Evolutionary conservation across 2,113 vertebrate species (phyloP).

Genomic region (Rostratula benghalensis): DNA sequence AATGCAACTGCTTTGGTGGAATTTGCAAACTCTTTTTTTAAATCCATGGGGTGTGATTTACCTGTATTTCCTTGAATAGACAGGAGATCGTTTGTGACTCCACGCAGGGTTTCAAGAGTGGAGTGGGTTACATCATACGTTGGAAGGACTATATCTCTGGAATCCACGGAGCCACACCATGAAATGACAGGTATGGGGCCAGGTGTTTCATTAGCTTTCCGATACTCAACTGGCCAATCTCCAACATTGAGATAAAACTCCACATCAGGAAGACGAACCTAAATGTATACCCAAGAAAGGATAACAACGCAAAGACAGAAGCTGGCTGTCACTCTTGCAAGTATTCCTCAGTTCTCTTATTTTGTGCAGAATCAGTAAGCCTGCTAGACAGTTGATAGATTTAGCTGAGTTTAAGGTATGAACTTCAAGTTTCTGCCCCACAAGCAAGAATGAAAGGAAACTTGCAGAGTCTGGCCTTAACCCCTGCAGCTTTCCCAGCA

Average conservation of each 20-base stretch:
- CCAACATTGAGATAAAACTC: constrained; percentile 94
- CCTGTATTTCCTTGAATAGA: constrained; percentile 94
- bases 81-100: constrained; percentile 91
- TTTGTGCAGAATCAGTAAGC: background rate
- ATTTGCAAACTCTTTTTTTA: background rate
- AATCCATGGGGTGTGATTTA: constrained; percentile 44
- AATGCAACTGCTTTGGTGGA: background rate
- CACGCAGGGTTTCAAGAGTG: constrained; percentile 88
- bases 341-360: background rate
- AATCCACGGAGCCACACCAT: constrained; percentile 91
- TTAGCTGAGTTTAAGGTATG: background rate
- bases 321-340: background rate
- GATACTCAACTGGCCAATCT: constrained; percentile 90
- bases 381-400: background rate
- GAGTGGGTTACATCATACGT: constrained; percentile 93
- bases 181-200: constrained; percentile 87
- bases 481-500: background rate
- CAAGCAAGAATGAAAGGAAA: background rate
- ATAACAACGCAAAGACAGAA: background rate
- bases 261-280: constrained; percentile 87
- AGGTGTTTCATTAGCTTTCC: constrained; percentile 75
- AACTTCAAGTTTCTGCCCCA: background rate
- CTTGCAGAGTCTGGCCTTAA: background rate
- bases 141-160: constrained; percentile 88
- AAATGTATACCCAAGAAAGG: background rate